Base-by-base conservation (phyloP, 2,888 invertebrate genomes). In the Tenthredo mesomela region DNA sequence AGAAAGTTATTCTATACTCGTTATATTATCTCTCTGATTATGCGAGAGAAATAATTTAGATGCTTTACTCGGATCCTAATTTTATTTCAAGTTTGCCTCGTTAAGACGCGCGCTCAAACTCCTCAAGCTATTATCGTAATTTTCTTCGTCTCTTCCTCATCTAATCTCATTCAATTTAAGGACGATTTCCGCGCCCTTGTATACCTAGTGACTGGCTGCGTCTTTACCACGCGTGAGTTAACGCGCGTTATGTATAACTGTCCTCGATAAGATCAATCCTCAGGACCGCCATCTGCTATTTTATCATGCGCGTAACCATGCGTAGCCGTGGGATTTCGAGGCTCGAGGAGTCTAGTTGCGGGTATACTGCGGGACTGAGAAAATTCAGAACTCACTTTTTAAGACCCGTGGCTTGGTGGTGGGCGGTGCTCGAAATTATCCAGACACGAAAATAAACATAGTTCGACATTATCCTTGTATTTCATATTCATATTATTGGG, bases 281-380 rank as follows among this genome's bases (percentile, higher is more conserved):
- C 47, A 67, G 67, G n/a, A 70, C 43, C 82, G 70, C 67, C 82
- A 82, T 65, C 37, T 82, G 67, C 67, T 50, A 61, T 43, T 67
- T 82, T 67, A 47, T 67, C 82, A 70, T 25, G 47, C 47, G 82
- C 50, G 80, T 82, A 65, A 33, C 82, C 82, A 82, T 65, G 67
- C 82, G 50, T 82, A 65, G 82, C 82, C 82, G 82, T 82, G 82
- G 82, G 82, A 82, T 82, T 82, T 15, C 47, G 29, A 29, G 33
- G 43, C 67, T 25, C 50, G 67, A 80, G 29, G 2, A 70, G 37
- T 15, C n/a, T 15, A 4, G 4, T n/a, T n/a, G n/a, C n/a, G n/a
- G n/a, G n/a, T n/a, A 15, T 18, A 37, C 37, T 37, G 2, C 2
- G 9, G 33, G 29, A 78, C 61, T 61, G 40, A 80, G 21, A 61